Evolutionary conservation across 1,140 invertebrate genomes (phyloP), one percentile per base, ranked within the genome.

Genomic region (Phortica variegata): DNA sequence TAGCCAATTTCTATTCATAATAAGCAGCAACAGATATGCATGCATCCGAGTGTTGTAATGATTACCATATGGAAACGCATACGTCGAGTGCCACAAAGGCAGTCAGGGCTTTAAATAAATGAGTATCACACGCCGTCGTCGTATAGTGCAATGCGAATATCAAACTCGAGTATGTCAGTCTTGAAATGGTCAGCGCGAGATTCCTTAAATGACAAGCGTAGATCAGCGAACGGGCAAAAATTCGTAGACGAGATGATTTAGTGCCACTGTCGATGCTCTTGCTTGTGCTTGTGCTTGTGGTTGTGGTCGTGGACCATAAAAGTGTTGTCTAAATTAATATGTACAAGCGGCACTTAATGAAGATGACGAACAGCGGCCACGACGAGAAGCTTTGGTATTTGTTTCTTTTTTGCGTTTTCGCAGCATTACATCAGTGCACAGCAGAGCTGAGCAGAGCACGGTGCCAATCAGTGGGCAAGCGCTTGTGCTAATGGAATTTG

Each of bases 321-420:
- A 46, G 61, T 54, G 49, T 8, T 42, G 56, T 58, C 68, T 68
- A 60, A 68, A 68, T 68, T 68, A 68, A 68, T 68, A 68, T 68
- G 63, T 68, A 66, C 63, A 49, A 54, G 60, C 54, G 56, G 58
- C 65, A 65, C 63, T 60, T 68, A 68, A 68, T 68, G 63, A 68
- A 63, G 60, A 57, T 33, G 9, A 36, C 51, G 43, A 47, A 29
- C 33, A 31, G 42, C 15, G 18, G 36, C 49, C 41, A 36, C 36
- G 31, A 29, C 5, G 13, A 13, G 29, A 32, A 17, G 16, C 12
- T 17, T 16, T n/a, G 15, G 43, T 26, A 13, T 13, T 13, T 43
- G 48, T 62, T 60, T 68, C 68, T 68, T 68, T 68, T 68, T 63
- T 65, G 65, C 58, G 68, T 68, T 68, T 68, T 63, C 60, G 68